Base-by-base conservation (phyloP, 2,113 vertebrate genomes). In the Ifrita kowaldi region DNA sequence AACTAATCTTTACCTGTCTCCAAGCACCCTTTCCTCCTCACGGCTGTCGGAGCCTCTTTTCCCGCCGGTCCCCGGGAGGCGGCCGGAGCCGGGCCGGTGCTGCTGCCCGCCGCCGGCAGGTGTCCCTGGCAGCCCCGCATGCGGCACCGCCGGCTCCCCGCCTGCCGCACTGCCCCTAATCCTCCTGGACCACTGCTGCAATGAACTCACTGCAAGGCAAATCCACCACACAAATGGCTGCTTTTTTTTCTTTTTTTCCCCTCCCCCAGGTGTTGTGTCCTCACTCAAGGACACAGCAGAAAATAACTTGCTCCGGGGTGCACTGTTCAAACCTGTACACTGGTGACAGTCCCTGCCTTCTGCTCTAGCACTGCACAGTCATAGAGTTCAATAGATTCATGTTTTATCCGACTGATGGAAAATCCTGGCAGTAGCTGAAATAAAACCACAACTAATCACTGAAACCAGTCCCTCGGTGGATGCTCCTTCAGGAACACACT, bases 371-470 rank as follows among this genome's bases (percentile, higher is more conserved):
- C 55, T 42, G 79, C 67, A 57, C 9, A 3, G 28, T 37, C 1
- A 0, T 11, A 24, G 60, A 6, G 41, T 46, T 68, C 32, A 28
- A 24, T 1, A 80, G 37, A 91, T 20, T 87, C 42, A 30, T 26
- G 23, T 67, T 89, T 93, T 69, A 56, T 53, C 59, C 2, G 2
- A 76, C 41, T 83, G 75, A 70, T 21, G 50, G 49, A 68, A 93
- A 92, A 95, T 69, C 57, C 88, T 68, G 73, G 44, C 65, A 90
- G 78, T 44, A 91, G 55, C 68, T 93, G 81, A 92, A 95, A 91
- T 79, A 46, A 83, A 84, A 50, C 17, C 26, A 69, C 59, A 94
- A 44, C 11, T 41, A 50, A 69, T 62, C 42, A 90, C 79, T 62
- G 56, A 87, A 94, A 27, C 11, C 59, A 52, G 83, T 9, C 22